Evolutionary conservation across 2,888 invertebrate genomes (phyloP), one percentile per base, ranked within the genome.

Genomic region (Plemyria rubiginata): DNA sequence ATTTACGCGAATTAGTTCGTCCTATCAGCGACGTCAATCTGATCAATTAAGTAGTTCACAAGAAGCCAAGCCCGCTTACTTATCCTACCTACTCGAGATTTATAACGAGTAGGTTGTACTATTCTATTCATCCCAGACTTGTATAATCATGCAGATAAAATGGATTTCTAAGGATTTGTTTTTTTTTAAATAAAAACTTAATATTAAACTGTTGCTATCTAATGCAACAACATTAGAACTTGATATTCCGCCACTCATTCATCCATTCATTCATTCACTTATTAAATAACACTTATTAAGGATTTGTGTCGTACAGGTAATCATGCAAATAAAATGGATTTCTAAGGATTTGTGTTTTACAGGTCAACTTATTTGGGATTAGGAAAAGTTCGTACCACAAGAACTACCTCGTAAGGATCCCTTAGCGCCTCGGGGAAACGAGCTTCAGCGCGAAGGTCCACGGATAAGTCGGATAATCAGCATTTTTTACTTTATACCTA

Each of bases 21-120:
- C 16, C 45, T 45, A 45, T 45, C 45, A 45, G 16, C 9, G 6
- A 45, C 16, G 16, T 16, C 9, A 9, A 45, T 45, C 45, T 16
- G 45, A 45, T 45, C 45, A 45, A 45, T 45, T 45, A 45, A 45
- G 16, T 45, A 45, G 16, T 45, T 45, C 45, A 45, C 15, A 45
- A 45, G 45, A 45, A 45, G 16, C 16, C 16, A 11, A 16, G 16
- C 11, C 15, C 45, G 6, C 43, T 43, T 13, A 41, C n/a, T 41
- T 5, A 16, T 16, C 16, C 16, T 11, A 45, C 16, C n/a, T 15
- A 8, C 4, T 45, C 16, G 9, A 16, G 45, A 45, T 45, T 16
- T 16, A 8, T 16, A 16, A 45, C 16, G 11, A 16, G 16, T 16
- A 9, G 45, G 16, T 11, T 16, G 45, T 16, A 16, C 4, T 43